Base-by-base conservation (phyloP, 2,888 invertebrate genomes). In the Acleris laterana region DNA sequence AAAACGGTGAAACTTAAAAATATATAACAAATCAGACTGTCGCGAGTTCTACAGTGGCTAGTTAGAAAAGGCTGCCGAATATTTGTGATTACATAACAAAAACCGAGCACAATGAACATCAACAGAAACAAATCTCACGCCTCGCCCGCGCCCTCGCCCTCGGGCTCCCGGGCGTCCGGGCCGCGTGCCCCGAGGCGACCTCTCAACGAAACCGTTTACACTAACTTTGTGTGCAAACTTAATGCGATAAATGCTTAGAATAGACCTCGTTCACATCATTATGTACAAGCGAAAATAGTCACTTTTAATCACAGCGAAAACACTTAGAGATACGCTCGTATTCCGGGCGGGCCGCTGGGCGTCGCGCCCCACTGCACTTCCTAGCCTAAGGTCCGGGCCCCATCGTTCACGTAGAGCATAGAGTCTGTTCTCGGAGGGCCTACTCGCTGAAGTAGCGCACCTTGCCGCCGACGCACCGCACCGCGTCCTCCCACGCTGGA, bases 401-500 rank as follows among this genome's bases (percentile, higher is more conserved):
- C n/a, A 2, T 9, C 42, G 42, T 42, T 42, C 25, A 25, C 25
- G 2, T 25, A 25, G 6, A 25, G 25, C 6, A 25, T 5, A 20
- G 20, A 25, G 25, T 25, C 25, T 25, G 48, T 61, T 50, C 58
- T 52, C 57, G 61, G 62, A 50, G 64, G 63, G 62, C 61, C 52
- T 59, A 91, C 80, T 93, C 93, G 82, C 82, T 89, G 82, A 79
- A 93, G 82, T 93, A 93, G 66, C 87, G 87, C 79, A 89, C 88
- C 75, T 93, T 93, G 78, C 89, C 88, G 67, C 80, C 77, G 70
- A 88, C 87, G 78, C 90, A 89, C 56, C 94, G 93, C 80, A 95
- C 86, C 78, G 95, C 94, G 78, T 96, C 96, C 76, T 96, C 95
- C 96, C 96, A 96, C 64, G 96, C 96, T 96, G 93, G 58, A 93